Evolutionary conservation across 2,888 invertebrate genomes (phyloP).

Genomic region (Alcis repandata): DNA sequence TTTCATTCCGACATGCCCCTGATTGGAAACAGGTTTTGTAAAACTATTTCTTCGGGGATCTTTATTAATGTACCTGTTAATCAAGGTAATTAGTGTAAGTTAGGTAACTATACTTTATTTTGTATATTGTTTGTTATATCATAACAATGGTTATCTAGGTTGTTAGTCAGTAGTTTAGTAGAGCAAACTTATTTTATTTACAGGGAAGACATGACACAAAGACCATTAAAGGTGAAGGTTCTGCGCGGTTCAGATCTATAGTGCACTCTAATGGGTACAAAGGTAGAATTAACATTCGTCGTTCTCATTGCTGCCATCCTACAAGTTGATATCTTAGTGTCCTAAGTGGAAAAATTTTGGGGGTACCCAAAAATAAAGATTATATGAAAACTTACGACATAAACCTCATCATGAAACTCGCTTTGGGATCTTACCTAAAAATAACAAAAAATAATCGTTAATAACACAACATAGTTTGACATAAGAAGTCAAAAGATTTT

Average conservation of each 20-base stretch:
- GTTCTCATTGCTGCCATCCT: too few species aligned
- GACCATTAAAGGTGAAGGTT: not conserved
- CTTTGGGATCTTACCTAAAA: conserved; percentile 76
- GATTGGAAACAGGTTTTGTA: conserved; percentile 20
- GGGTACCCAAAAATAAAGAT: too few species aligned
- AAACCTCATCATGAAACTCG: conserved; percentile 57
- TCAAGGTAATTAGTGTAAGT: not conserved
- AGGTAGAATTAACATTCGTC: not conserved
- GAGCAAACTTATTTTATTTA: not conserved
- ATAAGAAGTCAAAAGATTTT: not conserved
- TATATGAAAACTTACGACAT: conserved; percentile 59
- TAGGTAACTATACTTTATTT: not conserved
- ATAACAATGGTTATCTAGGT: not conserved
- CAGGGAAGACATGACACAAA: not conserved
- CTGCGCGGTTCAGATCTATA: too few species aligned
- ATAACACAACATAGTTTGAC: not conserved
- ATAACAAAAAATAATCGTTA: conserved; percentile 45
- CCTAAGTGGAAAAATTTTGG: too few species aligned
- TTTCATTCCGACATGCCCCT: conserved; percentile 15
- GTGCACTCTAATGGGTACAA: too few species aligned
- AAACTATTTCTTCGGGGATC: not conserved
- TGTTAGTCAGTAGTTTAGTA: not conserved
- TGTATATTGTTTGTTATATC: not conserved
- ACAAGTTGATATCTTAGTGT: too few species aligned
- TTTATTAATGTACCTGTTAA: not conserved